Percentiles rank a stretch among this genome's conserved stretches.
Conservation (phyloP, 1,140 invertebrate species). For the Apolygus lucorum region DNA sequence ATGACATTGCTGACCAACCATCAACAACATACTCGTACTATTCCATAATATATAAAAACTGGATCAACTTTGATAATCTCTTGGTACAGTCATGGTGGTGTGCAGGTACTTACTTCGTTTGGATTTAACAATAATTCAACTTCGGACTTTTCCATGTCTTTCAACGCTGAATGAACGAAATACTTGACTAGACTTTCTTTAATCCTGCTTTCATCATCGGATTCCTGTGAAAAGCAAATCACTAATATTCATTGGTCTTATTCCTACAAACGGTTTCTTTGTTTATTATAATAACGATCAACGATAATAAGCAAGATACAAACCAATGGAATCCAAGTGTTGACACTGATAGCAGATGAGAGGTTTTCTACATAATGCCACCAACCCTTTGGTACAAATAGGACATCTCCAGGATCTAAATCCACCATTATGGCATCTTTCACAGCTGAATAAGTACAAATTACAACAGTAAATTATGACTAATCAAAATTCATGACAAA, state of each 20-base stretch:
- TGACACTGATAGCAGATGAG: conserved; percentile 66
- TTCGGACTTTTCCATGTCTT: background rate
- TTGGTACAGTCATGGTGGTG: background rate
- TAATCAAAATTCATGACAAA: conserved; percentile 27
- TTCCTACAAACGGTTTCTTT: too few relatives aligned
- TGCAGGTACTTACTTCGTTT: background rate
- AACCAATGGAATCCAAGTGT: conserved; percentile 77
- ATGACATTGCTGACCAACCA: background rate
- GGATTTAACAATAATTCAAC: background rate
- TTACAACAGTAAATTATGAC: conserved; percentile 31
- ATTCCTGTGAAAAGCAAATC: background rate
- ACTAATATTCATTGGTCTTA: too few relatives aligned
- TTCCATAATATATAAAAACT: background rate
- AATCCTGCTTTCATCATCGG: background rate
- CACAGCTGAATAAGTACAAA: conserved; percentile 33
- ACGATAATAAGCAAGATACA: too few relatives aligned
- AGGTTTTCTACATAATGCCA: conserved; percentile 93
- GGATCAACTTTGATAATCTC: background rate
- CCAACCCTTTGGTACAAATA: conserved; percentile 84
- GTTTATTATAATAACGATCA: too few relatives aligned
- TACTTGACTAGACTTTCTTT: background rate
- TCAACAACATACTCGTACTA: background rate
- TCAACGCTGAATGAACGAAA: background rate
- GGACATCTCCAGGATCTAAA: conserved; percentile 72
- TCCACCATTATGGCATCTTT: conserved; percentile 42